phyloP scores from a whole-genome alignment of 2,113 vertebrate species.

The Rostratula benghalensis region DNA sequence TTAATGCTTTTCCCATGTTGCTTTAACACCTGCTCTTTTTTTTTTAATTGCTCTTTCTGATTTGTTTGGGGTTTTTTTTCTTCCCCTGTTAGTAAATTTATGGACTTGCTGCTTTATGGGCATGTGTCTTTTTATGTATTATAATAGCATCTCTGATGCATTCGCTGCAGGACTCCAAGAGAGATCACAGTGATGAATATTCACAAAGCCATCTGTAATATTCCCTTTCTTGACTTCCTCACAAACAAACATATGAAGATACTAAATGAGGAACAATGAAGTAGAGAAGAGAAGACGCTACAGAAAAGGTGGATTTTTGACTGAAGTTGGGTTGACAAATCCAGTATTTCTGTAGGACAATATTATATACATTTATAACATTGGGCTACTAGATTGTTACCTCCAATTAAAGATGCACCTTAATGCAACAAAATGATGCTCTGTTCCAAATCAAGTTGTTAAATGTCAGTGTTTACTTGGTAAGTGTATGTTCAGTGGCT shows the following conservation, averaged over 20 bases:
- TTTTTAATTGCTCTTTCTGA: background rate
- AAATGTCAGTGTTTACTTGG: slow-evolving; percentile 52
- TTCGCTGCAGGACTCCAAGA: slow-evolving; percentile 85
- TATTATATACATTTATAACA: background rate
- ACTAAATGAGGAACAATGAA: slow-evolving; percentile 76
- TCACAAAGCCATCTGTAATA: slow-evolving; percentile 91
- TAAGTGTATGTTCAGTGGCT: slow-evolving; percentile 48
- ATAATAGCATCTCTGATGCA: slow-evolving; percentile 35
- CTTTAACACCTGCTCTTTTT: background rate
- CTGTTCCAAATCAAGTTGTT: slow-evolving; percentile 38
- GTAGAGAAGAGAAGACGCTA: slow-evolving; percentile 19
- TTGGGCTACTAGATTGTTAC: slow-evolving; percentile 49
- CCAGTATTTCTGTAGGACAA: slow-evolving; percentile 32
- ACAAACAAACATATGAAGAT: slow-evolving; percentile 94
- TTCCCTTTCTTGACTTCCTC: slow-evolving; percentile 95
- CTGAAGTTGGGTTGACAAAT: slow-evolving; percentile 8
- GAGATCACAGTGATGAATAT: slow-evolving; percentile 94
- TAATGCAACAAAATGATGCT: slow-evolving; percentile 36
- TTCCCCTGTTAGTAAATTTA: background rate
- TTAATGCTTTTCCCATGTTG: background rate
- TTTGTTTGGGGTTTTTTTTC: background rate
- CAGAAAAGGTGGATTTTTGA: slow-evolving; percentile 35
- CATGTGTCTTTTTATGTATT: background rate
- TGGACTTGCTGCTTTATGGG: background rate
- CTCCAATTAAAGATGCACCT: slow-evolving; percentile 63